Conservation (phyloP, 2,113 vertebrate species). For the Bostrychus sinensis region DNA sequence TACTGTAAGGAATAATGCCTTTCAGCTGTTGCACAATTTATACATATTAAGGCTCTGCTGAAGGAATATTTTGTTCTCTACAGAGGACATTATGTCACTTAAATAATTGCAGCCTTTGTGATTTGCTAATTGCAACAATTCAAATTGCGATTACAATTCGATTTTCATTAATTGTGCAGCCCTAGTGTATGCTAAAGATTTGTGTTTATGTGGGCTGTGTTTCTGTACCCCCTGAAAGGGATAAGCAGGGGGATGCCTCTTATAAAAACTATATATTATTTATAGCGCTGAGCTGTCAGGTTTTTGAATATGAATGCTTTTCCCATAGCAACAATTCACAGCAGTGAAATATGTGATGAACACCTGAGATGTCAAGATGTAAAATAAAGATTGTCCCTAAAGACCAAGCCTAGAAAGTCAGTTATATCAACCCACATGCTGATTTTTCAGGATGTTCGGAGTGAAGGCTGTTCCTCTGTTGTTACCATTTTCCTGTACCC, state of each 20-base stretch:
- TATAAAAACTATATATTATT: conserved; percentile 42
- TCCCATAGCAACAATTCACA: conserved; percentile 20
- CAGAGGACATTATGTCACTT: too few relatives aligned
- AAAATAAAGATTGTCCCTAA: conserved; percentile 27
- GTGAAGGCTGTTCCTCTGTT: conserved; percentile 20
- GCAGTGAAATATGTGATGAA: conserved; percentile 34
- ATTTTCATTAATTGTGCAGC: too few relatives aligned
- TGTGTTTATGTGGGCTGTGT: conserved; percentile 30
- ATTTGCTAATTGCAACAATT: too few relatives aligned
- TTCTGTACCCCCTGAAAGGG: conserved; percentile 25
- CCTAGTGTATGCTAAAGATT: conserved; percentile 34
- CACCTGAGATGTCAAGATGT: conserved; percentile 31
- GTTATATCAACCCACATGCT: conserved; percentile 21
- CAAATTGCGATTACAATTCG: too few relatives aligned
- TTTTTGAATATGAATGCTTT: conserved; percentile 30
- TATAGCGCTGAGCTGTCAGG: conserved; percentile 21
- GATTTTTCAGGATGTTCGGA: conserved; percentile 21
- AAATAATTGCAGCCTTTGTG: too few relatives aligned
- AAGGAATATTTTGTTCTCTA: too few relatives aligned
- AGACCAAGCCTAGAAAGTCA: conserved; percentile 30
- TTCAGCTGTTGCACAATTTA: too few relatives aligned
- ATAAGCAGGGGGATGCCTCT: conserved; percentile 28
- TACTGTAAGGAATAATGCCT: too few relatives aligned
- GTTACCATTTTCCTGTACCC: conserved; percentile 25
- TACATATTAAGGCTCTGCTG: too few relatives aligned